Base-by-base conservation (phyloP, 2,797 vertebrate genomes). In the Diceros bicornis region DNA sequence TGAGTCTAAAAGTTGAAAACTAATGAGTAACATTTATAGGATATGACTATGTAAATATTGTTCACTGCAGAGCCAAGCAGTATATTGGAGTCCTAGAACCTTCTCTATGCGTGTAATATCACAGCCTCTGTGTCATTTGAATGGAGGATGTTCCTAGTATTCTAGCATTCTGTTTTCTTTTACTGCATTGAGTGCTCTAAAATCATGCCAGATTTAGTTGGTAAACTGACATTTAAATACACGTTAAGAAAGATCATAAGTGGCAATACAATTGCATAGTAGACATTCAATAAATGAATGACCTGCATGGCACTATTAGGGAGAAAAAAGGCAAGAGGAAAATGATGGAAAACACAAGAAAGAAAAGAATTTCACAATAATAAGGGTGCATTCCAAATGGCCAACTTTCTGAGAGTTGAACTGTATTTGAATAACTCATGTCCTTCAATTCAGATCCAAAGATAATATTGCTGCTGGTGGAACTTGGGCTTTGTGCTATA, bases 381-480 rank as follows among this genome's bases (percentile, higher is more conserved):
- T 93, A 93, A 95, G 47, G 71, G 66, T 82, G 64, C 5, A 84
- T 97, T 97, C 25, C 4, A 14, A 91, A 77, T 78, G 93, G 75
- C 12, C 2, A 94, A 47, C 55, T 90, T 94, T 97, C 96, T 96
- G 17, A 92, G 86, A 68, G 61, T n/a, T 94, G 94, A 92, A 59
- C 50, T 32, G 7, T 55, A 81, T 57, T 93, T 97, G 88, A 97
- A 68, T 94, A 79, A 44, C 97, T 97, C 94, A 91, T 91, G 66
- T 94, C 34, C 79, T 88, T 87, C 86, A 78, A 11, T 96, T 96
- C 61, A 50, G 95, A 95, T 98, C 97, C 97, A 97, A 98, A 97
- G 96, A 97, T 98, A 98, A 98, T 97, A 98, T 97, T 98, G 92
- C 97, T 97, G 96, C 96, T 98, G 92, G 94, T 97, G 96, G 95